Evolutionary conservation across 2,113 vertebrate genomes (phyloP).

Genomic region (Blennius ocellaris): DNA sequence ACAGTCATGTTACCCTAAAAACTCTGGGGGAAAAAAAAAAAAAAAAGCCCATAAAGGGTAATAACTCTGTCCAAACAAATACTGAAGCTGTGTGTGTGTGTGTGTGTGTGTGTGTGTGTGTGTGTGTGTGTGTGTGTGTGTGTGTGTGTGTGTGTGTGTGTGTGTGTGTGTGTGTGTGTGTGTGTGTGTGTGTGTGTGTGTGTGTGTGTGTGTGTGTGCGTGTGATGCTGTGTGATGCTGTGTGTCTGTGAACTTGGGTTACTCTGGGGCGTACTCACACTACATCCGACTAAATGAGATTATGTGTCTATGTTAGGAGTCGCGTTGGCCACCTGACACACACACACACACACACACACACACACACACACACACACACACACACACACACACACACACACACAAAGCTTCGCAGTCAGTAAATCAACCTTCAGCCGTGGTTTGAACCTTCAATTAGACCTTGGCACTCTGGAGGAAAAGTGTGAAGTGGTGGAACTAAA

Average conservation of each 20-base stretch:
- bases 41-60: no score
- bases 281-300: slow-evolving; percentile 71
- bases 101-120: not conserved
- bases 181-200: not conserved
- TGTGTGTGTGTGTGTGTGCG: slow-evolving; percentile 1
- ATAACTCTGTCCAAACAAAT: not conserved
- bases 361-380: not conserved
- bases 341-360: slow-evolving; percentile 1
- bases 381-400: not conserved
- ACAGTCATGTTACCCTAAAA: no score
- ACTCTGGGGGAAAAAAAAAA: no score
- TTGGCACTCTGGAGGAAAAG: not conserved
- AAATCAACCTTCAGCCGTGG: slow-evolving; percentile 13
- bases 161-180: not conserved
- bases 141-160: not conserved
- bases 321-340: slow-evolving; percentile 22
- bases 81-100: not conserved
- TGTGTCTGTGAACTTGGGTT: slow-evolving; percentile 22
- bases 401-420: not conserved
- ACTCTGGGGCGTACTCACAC: slow-evolving; percentile 43
- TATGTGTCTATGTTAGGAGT: slow-evolving; percentile 56
- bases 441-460: not conserved
- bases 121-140: slow-evolving; percentile 7
- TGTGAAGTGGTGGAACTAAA: not conserved
- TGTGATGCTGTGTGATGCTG: no score